phyloP scores from a whole-genome alignment of 2,113 vertebrate species.

The Girardinichthys multiradiatus region DNA sequence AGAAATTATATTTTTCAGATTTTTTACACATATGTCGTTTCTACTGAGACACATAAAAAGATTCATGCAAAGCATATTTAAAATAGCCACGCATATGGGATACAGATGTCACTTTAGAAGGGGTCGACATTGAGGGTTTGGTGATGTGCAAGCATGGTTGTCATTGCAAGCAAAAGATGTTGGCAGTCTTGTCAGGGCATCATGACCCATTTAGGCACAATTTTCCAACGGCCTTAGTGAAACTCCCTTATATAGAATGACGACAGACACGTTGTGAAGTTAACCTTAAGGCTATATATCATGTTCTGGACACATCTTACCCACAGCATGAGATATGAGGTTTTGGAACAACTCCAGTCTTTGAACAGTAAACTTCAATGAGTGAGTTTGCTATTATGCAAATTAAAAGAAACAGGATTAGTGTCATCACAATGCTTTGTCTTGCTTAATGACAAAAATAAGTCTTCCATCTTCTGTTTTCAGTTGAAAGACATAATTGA shows the following conservation, averaged over 20 bases:
- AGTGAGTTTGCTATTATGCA: conserved; percentile 11
- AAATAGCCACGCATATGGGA: conserved; percentile 16
- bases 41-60: conserved; percentile 8
- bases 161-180: conserved; percentile 36
- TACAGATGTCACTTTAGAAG: conserved; percentile 16
- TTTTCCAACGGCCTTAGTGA: conserved; percentile 46
- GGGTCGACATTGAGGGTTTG: conserved; percentile 27
- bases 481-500: too few relatives aligned
- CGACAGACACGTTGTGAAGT: conserved; percentile 58
- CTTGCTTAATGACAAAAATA: too few relatives aligned
- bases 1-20: conserved; percentile 20
- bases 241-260: conserved; percentile 53
- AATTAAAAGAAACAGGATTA: background rate
- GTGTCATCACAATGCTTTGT: background rate
- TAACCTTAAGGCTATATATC: conserved; percentile 24
- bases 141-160: conserved; percentile 32
- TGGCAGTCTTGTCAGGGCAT: conserved; percentile 45
- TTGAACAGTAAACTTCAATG: conserved; percentile 18
- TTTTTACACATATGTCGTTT: background rate
- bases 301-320: conserved; percentile 12
- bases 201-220: conserved; percentile 44
- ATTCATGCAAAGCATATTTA: background rate
- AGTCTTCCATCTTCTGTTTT: too few relatives aligned
- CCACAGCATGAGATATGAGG: conserved; percentile 12
- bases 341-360: background rate